phyloP scores from a whole-genome alignment of 1,140 invertebrate species.

The Callitettix versicolor region DNA sequence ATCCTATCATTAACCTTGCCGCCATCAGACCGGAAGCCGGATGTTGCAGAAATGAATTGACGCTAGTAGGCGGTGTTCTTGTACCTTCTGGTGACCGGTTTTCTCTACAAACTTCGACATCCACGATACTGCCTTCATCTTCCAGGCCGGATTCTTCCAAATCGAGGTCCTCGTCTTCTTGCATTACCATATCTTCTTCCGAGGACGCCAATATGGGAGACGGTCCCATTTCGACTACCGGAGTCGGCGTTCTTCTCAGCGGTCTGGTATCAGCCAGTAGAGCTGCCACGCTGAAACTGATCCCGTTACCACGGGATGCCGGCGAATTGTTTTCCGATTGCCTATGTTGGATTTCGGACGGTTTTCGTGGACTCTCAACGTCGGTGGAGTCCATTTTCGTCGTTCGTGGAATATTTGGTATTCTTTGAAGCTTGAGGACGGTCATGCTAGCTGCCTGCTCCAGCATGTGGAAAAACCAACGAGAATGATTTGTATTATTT shows the following conservation, averaged over 20 bases:
- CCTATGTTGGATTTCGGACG: slow-evolving; percentile 10
- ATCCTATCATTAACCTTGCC: slow-evolving; percentile 18
- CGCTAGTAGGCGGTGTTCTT: slow-evolving; percentile 11
- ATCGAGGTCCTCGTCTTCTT: slow-evolving; percentile 18
- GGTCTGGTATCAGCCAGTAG: slow-evolving; percentile 34
- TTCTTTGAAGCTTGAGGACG: slow-evolving; percentile 17
- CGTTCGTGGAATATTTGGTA: background rate
- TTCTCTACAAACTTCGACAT: slow-evolving; percentile 18
- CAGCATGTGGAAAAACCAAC: slow-evolving; percentile 16
- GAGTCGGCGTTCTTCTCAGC: slow-evolving; percentile 17
- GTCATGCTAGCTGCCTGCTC: slow-evolving; percentile 21
- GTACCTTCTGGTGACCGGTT: background rate
- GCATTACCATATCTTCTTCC: slow-evolving; percentile 15
- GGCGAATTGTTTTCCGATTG: slow-evolving; percentile 19
- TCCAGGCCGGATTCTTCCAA: slow-evolving; percentile 15
- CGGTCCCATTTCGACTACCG: slow-evolving; percentile 11
- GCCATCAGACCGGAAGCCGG: slow-evolving; percentile 9
- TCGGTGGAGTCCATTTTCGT: slow-evolving; percentile 24
- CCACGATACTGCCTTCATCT: slow-evolving; percentile 22
- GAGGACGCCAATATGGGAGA: slow-evolving; percentile 14
- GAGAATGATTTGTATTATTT: background rate
- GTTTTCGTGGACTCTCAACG: slow-evolving; percentile 27
- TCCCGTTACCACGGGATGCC: slow-evolving; percentile 25
- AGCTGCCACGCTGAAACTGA: slow-evolving; percentile 41
- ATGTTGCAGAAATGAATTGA: slow-evolving; percentile 19